Base-by-base conservation (phyloP, 2,113 vertebrate species). In the Saguinus midas region DNA sequence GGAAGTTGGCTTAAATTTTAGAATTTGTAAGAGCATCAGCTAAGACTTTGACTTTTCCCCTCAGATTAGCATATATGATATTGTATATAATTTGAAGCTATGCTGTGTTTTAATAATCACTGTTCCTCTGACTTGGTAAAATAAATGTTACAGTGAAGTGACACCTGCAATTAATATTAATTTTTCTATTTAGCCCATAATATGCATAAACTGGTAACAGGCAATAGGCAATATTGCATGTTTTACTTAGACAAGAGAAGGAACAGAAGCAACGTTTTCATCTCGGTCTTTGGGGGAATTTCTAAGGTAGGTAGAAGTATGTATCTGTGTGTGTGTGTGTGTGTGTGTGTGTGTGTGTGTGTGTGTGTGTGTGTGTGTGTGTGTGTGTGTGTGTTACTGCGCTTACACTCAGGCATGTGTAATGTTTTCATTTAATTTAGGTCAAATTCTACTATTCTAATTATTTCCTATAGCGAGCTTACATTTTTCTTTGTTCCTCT, bases 401-500 rank as follows among this genome's bases (percentile, higher is more conserved):
- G 50, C 35, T 72, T 79, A 17, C 87, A 81, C 35, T 90, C 52
- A 87, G 64, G 27, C 58, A 43, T 92, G 20, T 45, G 18, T 78
- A 95, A 87, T 96, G 76, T 94, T 96, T 96, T 95, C 52, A 45
- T 96, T 94, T 92, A 95, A 97, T 96, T 96, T 98, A 96, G 96
- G 96, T 98, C 97, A 98, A 87, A 92, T 96, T 97, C 23, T 95
- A 75, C 90, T 94, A 86, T 90, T 91, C 80, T 97, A 95, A 94
- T 96, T 95, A 95, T 95, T 90, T 96, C 68, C 87, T 95, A 70
- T 75, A 73, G 79, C 96, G 91, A 91, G 70, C 84, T 96, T 96
- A 87, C 70, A 50, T 82, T 97, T 97, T 95, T 95, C 95, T 97
- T 97, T 97, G 92, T 97, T 97, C 94, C 14, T 97, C 58, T 96